Percentiles rank a stretch among this genome's conserved stretches.
Conservation (phyloP, 2,113 vertebrate genomes). For the Psettodes erumei region DNA sequence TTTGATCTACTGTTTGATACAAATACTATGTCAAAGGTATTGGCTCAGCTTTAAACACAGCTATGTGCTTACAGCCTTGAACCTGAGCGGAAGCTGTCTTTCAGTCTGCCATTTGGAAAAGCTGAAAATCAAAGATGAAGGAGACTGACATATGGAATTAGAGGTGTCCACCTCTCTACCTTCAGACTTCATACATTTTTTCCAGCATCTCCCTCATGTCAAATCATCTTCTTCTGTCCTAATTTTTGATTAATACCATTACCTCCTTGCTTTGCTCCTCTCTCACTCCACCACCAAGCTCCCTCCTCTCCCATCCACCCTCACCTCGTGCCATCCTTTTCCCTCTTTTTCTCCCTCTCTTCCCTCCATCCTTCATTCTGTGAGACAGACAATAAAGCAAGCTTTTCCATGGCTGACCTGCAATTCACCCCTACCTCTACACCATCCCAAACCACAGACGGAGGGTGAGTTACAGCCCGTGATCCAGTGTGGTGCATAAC, state of each 20-base stretch:
- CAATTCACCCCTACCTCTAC: constrained; percentile 77
- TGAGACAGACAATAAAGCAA: constrained; percentile 70
- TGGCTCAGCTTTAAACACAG: constrained; percentile 55
- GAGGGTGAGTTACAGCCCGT: constrained; percentile 74
- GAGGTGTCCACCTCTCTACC: constrained; percentile 17
- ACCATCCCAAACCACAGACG: constrained; percentile 70
- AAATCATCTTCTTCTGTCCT: constrained; percentile 28
- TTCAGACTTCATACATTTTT: constrained; percentile 9
- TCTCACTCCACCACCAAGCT: constrained; percentile 25
- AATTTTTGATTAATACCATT: constrained; percentile 25
- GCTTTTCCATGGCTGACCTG: constrained; percentile 79
- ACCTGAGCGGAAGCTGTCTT: constrained; percentile 25
- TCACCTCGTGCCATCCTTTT: constrained; percentile 37
- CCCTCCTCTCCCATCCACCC: constrained; percentile 10
- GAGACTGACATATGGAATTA: constrained; percentile 23
- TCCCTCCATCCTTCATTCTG: constrained; percentile 64
- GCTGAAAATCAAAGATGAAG: constrained; percentile 44
- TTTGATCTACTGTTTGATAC: constrained; percentile 55
- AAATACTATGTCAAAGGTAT: constrained; percentile 21
- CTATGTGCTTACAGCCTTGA: constrained; percentile 30
- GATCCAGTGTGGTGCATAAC: constrained; percentile 46
- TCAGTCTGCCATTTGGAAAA: constrained; percentile 46
- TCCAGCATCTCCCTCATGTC: constrained; percentile 10
- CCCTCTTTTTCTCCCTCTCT: constrained; percentile 37
- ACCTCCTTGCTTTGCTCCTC: constrained; percentile 1